Base-by-base conservation (phyloP, 2,888 invertebrate species). In the Creontiades dilutus region DNA sequence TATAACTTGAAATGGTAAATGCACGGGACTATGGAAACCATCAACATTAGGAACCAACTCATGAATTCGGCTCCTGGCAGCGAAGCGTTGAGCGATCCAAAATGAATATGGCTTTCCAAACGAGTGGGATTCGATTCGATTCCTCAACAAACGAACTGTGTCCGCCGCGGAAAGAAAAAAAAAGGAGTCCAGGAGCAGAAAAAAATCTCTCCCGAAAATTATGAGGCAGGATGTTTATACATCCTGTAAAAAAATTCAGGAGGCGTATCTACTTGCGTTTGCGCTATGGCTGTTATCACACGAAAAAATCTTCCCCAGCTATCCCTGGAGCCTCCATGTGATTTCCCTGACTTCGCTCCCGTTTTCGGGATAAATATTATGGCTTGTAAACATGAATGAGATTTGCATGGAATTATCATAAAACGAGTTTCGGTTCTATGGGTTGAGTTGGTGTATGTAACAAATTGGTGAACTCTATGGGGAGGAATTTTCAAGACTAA, bases 191-290 rank as follows among this genome's bases (percentile, higher is more conserved):
- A 13, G 57, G 57, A 57, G 57, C 11, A 57, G 16, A 57, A n/a
- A 16, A 19, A 16, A n/a, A n/a, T 61, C 16, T 61, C 19, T 19
- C 37, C 16, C 14, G 61, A 61, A 61, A 61, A 61, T 61, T 9
- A 61, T 19, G 19, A 9, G 61, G 61, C 61, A 61, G 61, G 61
- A 61, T 61, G 61, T 61, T 61, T 61, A 61, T 61, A n/a, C 61
- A 19, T 61, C 61, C 61, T 61, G 61, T 61, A 61, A 9, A 19
- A 61, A 61, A 61, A 16, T 16, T 2, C 52, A n/a, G 19, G 61
- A 61, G 61, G 61, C 37, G 37, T 37, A 37, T 37, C 37, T 19
- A 19, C 61, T 61, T 61, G 61, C n/a, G 61, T 61, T 61, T 61
- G 61, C 61, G 16, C n/a, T 16, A 16, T 9, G n/a, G n/a, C 9